Evolutionary conservation across 1,140 invertebrate species (phyloP).

Genomic region (Brachionus calyciflorus): DNA sequence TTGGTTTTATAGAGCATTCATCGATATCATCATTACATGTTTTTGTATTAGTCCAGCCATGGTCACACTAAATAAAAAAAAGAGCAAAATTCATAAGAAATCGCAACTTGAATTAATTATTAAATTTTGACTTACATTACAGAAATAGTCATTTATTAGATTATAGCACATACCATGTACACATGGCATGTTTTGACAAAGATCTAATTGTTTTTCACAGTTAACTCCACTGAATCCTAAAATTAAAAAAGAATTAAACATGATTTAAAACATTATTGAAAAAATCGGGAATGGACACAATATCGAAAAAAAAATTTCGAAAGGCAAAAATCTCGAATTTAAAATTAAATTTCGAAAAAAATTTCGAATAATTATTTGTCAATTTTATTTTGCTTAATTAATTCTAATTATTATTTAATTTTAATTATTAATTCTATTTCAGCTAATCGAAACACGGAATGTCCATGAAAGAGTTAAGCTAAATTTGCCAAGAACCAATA

Average conservation of each 20-base stretch:
- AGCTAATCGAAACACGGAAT: too few species aligned
- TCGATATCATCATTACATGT: conserved; percentile 45
- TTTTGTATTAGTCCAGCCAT: conserved; percentile 38
- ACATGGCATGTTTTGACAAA: conserved; percentile 11
- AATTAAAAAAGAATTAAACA: too few species aligned
- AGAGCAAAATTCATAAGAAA: neutral
- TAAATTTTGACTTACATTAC: conserved; percentile 14
- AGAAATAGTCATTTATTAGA: conserved; percentile 54
- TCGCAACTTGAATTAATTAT: neutral
- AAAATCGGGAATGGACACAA: too few species aligned
- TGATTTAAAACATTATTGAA: too few species aligned
- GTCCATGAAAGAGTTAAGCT: too few species aligned
- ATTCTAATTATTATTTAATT: too few species aligned
- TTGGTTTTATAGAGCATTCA: neutral
- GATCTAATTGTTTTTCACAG: conserved; percentile 81
- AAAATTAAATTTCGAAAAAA: too few species aligned
- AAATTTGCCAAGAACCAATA: too few species aligned
- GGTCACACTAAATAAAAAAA: conserved; percentile 40
- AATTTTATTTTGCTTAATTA: too few species aligned
- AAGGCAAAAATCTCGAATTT: too few species aligned
- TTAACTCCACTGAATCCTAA: conserved; percentile 60
- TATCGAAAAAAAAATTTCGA: neutral
- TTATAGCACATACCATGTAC: conserved; percentile 36
- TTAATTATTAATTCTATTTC: too few species aligned
- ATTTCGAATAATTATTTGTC: too few species aligned